Base-by-base conservation (phyloP, 2,888 invertebrate genomes). In the Salpingus planirostris region DNA sequence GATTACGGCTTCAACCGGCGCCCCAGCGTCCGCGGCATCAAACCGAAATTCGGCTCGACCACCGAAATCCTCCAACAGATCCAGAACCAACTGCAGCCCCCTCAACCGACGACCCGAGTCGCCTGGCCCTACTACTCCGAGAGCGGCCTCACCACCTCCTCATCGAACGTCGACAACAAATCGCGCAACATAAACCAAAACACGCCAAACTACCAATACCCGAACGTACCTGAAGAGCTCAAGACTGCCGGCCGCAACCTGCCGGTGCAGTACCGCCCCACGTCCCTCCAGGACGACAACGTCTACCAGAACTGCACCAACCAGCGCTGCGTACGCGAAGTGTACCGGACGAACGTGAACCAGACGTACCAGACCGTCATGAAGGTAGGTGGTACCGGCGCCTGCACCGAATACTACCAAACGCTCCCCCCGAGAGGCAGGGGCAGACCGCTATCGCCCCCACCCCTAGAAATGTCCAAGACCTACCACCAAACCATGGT, bases 11-110 rank as follows among this genome's bases (percentile, higher is more conserved):
- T 91, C 60, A 85, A 87, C 53, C 75, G 86, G 21, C 70, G 90
- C n/a, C 90, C 90, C 0, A 86, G 87, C 1, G 90, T 91, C 2
- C 75, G 88, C 1, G 89, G 90, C 0, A 89, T 91, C 41, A 89
- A 89, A 55, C 83, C 88, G n/a, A 77, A 85, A 43, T 80, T 87
- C 42, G 84, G 83, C 7, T 80, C 86, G 0, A 79, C 78, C 3
- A 83, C 80, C 40, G 86, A 86, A 51, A 83, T 88, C 22, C 67
- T 88, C 1, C 79, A 85, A 48, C 87, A 87, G 57, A 80, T 87
- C 69, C 83, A 85, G 56, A 77, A 77, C 33, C 80, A 85, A 47
- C 51, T 64, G 33, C 59, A 64, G 32, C 64, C 81, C 54, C 76
- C 76, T 28, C 66, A 52, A 27, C 66, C 62, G 29, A 51, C 52